phyloP scores from a whole-genome alignment of 64 coral and sea anemone genomes.

The Cladopsammia gracilis region DNA sequence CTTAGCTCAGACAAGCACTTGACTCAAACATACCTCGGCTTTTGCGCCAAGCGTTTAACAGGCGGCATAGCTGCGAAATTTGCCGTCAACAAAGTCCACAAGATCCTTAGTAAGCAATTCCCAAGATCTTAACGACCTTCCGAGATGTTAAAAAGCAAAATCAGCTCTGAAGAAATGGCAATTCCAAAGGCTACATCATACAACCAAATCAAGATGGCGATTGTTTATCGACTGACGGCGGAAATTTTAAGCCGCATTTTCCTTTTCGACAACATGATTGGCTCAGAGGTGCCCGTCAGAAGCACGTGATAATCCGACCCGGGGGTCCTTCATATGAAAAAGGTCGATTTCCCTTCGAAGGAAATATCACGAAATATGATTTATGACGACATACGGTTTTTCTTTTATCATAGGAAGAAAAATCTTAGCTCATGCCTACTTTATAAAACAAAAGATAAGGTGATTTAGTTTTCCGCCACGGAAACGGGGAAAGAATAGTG shows the following conservation, averaged over 20 bases:
- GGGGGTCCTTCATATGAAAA: not conserved
- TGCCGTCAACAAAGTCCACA: not conserved
- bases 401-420: not conserved
- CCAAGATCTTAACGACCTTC: not conserved
- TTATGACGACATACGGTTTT: not conserved
- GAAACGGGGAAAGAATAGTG: not conserved
- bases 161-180: constrained; percentile 1
- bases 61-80: constrained; percentile 31
- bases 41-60: constrained; percentile 16
- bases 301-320: constrained; percentile 13
- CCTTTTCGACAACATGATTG: constrained; percentile 15
- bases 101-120: constrained; percentile 4
- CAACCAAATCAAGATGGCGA: constrained; percentile 41
- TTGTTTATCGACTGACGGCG: constrained; percentile 15
- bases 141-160: not conserved
- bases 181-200: constrained; percentile 17
- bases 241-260: constrained; percentile 16
- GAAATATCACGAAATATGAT: not conserved
- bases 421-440: not conserved
- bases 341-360: not conserved
- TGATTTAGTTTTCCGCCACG: not conserved
- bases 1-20: not conserved
- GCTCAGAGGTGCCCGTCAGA: not conserved
- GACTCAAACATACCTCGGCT: constrained; percentile 35
- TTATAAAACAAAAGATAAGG: constrained; percentile 1